phyloP scores from a whole-genome alignment of 2,888 invertebrate species.

The Choristoneura rosaceana region DNA sequence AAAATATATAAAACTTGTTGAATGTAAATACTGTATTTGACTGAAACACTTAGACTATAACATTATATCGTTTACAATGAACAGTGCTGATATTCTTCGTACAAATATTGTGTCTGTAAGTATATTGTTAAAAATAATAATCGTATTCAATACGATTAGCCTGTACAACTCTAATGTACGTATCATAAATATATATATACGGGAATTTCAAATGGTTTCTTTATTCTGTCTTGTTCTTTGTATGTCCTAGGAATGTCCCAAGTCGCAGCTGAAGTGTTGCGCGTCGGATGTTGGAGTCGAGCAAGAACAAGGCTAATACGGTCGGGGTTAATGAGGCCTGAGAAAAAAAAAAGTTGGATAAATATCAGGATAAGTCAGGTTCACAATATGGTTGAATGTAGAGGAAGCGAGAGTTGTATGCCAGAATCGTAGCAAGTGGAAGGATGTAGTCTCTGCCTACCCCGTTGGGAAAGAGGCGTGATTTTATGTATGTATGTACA shows the following conservation, averaged over 20 bases:
- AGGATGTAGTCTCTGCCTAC: too few relatives aligned
- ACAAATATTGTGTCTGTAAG: conserved; percentile 72
- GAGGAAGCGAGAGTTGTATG: too few relatives aligned
- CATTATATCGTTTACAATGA: conserved; percentile 58
- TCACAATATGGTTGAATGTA: background rate
- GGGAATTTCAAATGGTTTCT: conserved; percentile 25
- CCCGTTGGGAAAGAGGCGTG: too few relatives aligned
- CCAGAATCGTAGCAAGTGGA: too few relatives aligned
- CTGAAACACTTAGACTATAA: conserved; percentile 63
- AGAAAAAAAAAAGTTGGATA: conserved; percentile 41
- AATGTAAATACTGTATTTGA: conserved; percentile 51
- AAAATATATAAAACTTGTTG: conserved; percentile 30
- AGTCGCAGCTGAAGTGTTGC: conserved; percentile 10
- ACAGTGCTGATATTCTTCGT: conserved; percentile 75
- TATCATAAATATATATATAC: conserved; percentile 44
- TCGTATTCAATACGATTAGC: conserved; percentile 69
- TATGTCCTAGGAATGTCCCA: background rate
- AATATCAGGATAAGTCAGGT: background rate
- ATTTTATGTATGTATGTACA: too few relatives aligned
- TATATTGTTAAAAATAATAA: conserved; percentile 68
- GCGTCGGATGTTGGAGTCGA: conserved; percentile 56
- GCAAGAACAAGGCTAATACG: conserved; percentile 54
- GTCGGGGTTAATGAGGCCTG: conserved; percentile 62
- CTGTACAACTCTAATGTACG: conserved; percentile 45
- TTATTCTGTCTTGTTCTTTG: conserved; percentile 46